Evolutionary conservation across 1,140 invertebrate genomes (phyloP).

Genomic region (Uloborus diversus): DNA sequence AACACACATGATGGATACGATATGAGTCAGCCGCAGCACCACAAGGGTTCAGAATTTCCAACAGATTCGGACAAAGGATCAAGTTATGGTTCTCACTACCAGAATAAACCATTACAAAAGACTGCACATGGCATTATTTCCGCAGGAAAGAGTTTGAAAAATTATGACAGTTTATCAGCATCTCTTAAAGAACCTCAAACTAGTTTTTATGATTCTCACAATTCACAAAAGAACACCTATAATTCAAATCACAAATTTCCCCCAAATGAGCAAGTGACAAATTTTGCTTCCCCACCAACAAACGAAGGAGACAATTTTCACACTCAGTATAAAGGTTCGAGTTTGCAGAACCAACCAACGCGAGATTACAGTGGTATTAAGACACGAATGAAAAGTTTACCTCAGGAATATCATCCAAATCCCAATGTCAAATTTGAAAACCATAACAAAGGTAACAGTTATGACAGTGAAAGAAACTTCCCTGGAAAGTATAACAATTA

Average conservation of each 20-base stretch:
- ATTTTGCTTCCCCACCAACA: not conserved
- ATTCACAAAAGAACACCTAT: not conserved
- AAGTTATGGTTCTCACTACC: no score
- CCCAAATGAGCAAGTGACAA: not conserved
- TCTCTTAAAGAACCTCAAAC: not conserved
- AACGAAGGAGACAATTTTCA: not conserved
- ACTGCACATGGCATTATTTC: not conserved
- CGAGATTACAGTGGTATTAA: no score
- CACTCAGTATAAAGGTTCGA: not conserved
- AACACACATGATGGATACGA: not conserved
- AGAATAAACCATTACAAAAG: not conserved
- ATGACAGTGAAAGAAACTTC: no score
- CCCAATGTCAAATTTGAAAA: no score
- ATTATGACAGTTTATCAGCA: not conserved
- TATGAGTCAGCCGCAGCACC: not conserved
- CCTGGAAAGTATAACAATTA: no score
- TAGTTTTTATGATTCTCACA: not conserved
- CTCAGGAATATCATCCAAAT: no score
- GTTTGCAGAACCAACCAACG: no score
- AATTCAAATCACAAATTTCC: no score
- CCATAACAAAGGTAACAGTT: no score
- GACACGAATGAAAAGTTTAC: no score
- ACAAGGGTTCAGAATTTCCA: not conserved
- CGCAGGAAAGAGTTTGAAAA: not conserved
- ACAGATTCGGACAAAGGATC: not conserved